A percentile compares a stretch with the other conserved stretches of the same genome.
These are phyloP conservation scores for Onychostruthus taczanowskii DNA, from an alignment of 2,113 vertebrate species.

Conservation along the genomic window DNA sequence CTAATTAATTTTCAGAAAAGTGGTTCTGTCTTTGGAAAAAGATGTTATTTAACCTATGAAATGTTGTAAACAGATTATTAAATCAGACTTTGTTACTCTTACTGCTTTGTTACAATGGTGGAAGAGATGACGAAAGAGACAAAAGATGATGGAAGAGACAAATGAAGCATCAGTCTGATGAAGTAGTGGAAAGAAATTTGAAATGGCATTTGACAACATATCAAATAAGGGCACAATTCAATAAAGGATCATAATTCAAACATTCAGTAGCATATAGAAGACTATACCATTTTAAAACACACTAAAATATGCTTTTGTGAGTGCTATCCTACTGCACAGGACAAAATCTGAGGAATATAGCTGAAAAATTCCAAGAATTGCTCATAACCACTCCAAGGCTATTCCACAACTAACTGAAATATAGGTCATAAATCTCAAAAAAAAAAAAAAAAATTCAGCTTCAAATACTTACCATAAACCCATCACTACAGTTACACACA, in stretches of 20 bases:
- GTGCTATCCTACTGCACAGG: neutral
- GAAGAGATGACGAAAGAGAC: neutral
- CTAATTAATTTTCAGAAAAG: neutral
- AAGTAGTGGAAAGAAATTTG: neutral
- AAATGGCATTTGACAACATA: neutral
- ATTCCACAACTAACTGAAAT: neutral
- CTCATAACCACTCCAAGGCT: neutral
- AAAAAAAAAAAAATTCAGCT: neutral
- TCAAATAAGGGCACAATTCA: neutral
- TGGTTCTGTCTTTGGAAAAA: neutral
- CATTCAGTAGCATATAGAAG: neutral
- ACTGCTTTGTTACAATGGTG: neutral
- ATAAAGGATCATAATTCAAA: neutral
- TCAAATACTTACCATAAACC: neutral
- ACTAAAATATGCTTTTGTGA: neutral
- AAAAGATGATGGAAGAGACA: neutral
- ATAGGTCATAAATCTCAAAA: neutral
- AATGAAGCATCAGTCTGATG: neutral
- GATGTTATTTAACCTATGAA: neutral
- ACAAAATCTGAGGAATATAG: neutral
- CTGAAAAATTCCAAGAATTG: neutral
- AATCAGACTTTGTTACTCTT: neutral
- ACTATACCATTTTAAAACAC: neutral
- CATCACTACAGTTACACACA: neutral
- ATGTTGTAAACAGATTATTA: neutral